These are phyloP conservation scores for Philopedon plagiatum DNA, from an alignment of 2,888 invertebrate genomes.

Conservation along the genomic window DNA sequence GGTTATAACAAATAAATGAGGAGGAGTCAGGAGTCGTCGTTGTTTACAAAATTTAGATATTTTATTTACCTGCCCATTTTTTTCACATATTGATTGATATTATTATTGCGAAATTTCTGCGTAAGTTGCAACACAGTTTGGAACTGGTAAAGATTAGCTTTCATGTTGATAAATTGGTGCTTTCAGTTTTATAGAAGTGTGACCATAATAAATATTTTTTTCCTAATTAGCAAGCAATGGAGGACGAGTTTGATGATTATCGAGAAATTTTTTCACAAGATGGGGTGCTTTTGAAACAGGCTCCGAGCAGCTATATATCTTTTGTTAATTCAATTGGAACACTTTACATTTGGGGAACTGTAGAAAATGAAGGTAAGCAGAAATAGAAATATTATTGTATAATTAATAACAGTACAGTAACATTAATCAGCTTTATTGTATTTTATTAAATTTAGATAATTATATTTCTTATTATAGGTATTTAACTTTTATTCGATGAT, in stretches of 20 bases:
- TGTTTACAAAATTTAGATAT: constrained; percentile 7
- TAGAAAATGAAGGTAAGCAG: constrained; percentile 24
- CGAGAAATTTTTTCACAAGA: constrained; percentile 84
- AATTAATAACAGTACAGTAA: too few species aligned
- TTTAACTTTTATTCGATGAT: too few species aligned
- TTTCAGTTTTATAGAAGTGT: too few species aligned
- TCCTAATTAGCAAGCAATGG: constrained; percentile 22
- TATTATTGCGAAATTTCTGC: background rate
- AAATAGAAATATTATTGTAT: too few species aligned
- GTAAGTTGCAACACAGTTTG: background rate
- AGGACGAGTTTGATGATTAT: constrained; percentile 60
- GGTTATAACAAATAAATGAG: too few species aligned
- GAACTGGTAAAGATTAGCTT: background rate
- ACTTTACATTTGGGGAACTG: constrained; percentile 77
- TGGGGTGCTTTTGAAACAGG: constrained; percentile 81
- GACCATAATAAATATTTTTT: too few species aligned
- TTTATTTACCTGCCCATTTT: constrained; percentile 3
- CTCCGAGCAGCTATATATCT: constrained; percentile 74
- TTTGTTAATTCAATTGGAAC: constrained; percentile 76
- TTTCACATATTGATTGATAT: background rate
- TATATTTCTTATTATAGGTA: too few species aligned
- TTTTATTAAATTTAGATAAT: too few species aligned
- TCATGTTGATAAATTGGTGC: background rate
- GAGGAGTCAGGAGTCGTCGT: background rate
- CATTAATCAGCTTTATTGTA: too few species aligned